Evolutionary conservation across 1,140 invertebrate genomes (phyloP).

Genomic region (Manduca sexta): DNA sequence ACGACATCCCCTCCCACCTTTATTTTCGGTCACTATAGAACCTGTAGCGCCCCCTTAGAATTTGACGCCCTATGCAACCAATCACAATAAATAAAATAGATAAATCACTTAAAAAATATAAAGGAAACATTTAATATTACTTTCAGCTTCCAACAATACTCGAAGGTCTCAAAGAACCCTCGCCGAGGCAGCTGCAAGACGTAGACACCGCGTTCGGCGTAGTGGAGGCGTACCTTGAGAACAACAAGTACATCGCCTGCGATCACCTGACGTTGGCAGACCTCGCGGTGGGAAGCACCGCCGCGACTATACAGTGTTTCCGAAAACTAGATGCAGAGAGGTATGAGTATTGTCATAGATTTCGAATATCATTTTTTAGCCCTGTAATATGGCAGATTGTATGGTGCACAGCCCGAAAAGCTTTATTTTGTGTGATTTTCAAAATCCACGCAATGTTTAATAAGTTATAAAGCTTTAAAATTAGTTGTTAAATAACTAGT

Average conservation of each 20-base stretch:
- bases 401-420: too few species aligned
- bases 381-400: too few species aligned
- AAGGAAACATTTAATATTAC: background rate
- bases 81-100: background rate
- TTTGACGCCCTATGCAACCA: background rate
- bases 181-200: constrained; percentile 8
- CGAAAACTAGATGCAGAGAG: too few species aligned
- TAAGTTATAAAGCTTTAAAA: too few species aligned
- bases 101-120: background rate
- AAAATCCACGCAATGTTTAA: too few species aligned
- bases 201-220: background rate
- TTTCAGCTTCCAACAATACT: constrained; percentile 28
- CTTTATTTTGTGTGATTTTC: too few species aligned
- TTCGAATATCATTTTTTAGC: too few species aligned
- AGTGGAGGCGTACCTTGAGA: constrained; percentile 18
- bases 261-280: too few species aligned
- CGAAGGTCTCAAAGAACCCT: constrained; percentile 12
- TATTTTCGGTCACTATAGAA: background rate
- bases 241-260: constrained; percentile 12
- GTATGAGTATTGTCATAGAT: too few species aligned
- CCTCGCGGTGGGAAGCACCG: too few species aligned
- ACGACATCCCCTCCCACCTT: background rate
- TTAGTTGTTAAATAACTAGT: too few species aligned
- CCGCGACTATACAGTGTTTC: too few species aligned
- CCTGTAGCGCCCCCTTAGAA: background rate